Conservation (phyloP, 2,888 invertebrate genomes). For the Neoascia interrupta region DNA sequence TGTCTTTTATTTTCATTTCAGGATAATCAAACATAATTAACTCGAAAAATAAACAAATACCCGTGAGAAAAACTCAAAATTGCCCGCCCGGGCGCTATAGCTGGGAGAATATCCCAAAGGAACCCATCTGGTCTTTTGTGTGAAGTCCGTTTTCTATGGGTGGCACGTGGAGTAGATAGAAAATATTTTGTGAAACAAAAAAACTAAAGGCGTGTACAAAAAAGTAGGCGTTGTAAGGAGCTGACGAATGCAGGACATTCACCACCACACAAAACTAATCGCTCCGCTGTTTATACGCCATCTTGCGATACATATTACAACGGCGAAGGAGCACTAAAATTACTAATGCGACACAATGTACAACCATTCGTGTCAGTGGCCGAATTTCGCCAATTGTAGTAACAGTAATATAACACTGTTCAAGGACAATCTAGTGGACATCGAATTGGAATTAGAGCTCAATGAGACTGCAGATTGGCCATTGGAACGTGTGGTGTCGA, state of each 20-base stretch:
- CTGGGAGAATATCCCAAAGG: slow-evolving; percentile 9
- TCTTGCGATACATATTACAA: slow-evolving; percentile 23
- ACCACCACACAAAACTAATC: not conserved
- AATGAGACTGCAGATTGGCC: slow-evolving; percentile 80
- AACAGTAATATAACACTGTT: slow-evolving; percentile 52
- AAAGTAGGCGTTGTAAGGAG: too few species aligned
- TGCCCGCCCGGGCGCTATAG: not conserved
- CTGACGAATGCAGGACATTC: slow-evolving; percentile 6
- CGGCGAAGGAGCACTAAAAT: not conserved
- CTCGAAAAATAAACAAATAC: too few species aligned
- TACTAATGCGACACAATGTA: slow-evolving; percentile 63
- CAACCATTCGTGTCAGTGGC: slow-evolving; percentile 66
- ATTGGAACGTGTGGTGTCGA: slow-evolving; percentile 84
- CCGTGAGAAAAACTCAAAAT: slow-evolving; percentile 9
- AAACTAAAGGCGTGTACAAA: too few species aligned
- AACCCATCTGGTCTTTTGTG: slow-evolving; percentile 15
- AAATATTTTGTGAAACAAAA: too few species aligned
- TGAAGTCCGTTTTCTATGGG: slow-evolving; percentile 20
- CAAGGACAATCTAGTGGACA: slow-evolving; percentile 75
- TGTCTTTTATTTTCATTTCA: slow-evolving; percentile 52
- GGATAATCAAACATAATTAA: slow-evolving; percentile 55
- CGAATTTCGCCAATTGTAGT: slow-evolving; percentile 61
- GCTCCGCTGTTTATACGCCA: slow-evolving; percentile 13
- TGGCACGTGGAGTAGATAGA: slow-evolving; percentile 24
- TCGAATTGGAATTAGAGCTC: slow-evolving; percentile 76